Percentiles rank a stretch among this genome's conserved stretches.
These are phyloP conservation scores for Microcebus ravelobensis DNA, from an alignment of 2,113 vertebrate species.

Conservation along the genomic window DNA sequence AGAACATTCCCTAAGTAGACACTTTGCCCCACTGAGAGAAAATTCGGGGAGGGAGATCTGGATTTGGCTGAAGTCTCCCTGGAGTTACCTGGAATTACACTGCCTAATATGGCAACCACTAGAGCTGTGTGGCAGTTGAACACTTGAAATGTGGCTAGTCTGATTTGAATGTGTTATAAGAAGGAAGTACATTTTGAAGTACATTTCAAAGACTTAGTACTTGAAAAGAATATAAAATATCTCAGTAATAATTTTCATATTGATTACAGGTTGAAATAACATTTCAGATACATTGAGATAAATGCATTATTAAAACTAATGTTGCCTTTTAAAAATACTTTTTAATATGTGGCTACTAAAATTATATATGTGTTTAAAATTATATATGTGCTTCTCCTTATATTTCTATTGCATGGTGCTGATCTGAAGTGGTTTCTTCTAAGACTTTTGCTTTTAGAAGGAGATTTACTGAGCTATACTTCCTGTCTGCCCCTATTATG, in stretches of 20 bases:
- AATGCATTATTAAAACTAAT: constrained; percentile 15
- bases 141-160: background rate
- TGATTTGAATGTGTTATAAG: background rate
- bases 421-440: background rate
- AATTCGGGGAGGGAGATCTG: background rate
- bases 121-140: background rate
- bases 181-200: background rate
- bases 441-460: background rate
- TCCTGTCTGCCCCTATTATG: background rate
- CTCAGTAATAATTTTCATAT: background rate
- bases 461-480: background rate
- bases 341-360: background rate
- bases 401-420: background rate
- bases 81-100: background rate
- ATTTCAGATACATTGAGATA: background rate
- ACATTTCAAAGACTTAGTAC: background rate
- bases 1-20: background rate
- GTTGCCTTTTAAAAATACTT: background rate
- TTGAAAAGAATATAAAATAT: background rate
- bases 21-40: background rate
- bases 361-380: background rate
- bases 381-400: background rate
- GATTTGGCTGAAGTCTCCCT: background rate
- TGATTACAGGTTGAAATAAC: background rate
- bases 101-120: background rate